phyloP scores from a whole-genome alignment of 1,140 invertebrate genomes.

The Drosophila rhopaloa region DNA sequence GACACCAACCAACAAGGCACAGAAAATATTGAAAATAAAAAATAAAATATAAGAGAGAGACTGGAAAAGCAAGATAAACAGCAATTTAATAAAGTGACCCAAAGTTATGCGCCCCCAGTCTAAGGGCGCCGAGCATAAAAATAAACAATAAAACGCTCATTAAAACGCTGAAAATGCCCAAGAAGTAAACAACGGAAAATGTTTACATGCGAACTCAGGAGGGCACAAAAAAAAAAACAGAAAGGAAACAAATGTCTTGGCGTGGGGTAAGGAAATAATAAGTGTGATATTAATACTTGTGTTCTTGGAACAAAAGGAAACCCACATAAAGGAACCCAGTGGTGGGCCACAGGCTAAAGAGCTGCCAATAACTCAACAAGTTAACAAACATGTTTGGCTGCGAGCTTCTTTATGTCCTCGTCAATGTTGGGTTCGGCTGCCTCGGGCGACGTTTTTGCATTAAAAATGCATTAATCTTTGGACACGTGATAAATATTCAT shows the following conservation, averaged over 20 bases:
- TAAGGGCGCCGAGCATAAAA: conserved; percentile 50
- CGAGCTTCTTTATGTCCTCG: conserved; percentile 53
- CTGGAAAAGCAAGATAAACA: conserved; percentile 59
- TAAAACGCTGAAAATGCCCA: conserved; percentile 51
- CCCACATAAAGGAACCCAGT: conserved; percentile 13
- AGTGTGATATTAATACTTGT: conserved; percentile 76
- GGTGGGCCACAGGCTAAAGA: conserved; percentile 30
- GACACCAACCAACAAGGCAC: background rate
- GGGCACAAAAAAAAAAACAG: conserved; percentile 6
- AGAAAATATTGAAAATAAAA: conserved; percentile 39
- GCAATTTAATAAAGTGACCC: conserved; percentile 68
- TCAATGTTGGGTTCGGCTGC: conserved; percentile 25
- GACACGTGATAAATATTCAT: conserved; percentile 79
- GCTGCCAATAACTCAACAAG: conserved; percentile 76
- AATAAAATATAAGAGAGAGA: conserved; percentile 11
- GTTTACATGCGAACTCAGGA: conserved; percentile 28
- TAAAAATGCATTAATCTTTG: conserved; percentile 76
- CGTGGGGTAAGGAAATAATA: conserved; percentile 55
- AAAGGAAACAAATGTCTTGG: conserved; percentile 5
- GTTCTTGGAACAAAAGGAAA: conserved; percentile 38
- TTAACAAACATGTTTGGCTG: conserved; percentile 63
- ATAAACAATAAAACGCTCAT: conserved; percentile 65
- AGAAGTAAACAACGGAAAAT: conserved; percentile 42
- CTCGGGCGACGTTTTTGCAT: conserved; percentile 56
- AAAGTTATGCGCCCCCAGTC: conserved; percentile 49